phyloP scores from a whole-genome alignment of 2,113 vertebrate species.

The Paramisgurnus dabryanus region DNA sequence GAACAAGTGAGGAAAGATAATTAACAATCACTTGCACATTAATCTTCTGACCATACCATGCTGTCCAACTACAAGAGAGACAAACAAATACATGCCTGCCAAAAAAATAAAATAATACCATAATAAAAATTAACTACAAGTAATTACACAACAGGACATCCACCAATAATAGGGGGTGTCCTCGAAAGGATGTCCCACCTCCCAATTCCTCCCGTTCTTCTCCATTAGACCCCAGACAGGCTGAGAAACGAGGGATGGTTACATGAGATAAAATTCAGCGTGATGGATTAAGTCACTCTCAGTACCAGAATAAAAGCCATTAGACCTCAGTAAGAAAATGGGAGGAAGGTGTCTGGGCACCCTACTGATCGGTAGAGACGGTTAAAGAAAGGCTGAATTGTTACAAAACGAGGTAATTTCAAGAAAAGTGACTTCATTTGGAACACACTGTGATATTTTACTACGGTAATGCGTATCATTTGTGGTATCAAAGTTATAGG shows the following conservation, averaged over 20 bases:
- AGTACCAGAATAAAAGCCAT: constrained; percentile 55
- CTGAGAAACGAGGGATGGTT: constrained; percentile 56
- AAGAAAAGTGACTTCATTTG: neutral
- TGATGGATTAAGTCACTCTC: constrained; percentile 54
- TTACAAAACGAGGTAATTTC: constrained; percentile 26
- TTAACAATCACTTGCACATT: constrained; percentile 29
- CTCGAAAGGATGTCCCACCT: constrained; percentile 45
- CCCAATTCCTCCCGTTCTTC: constrained; percentile 54
- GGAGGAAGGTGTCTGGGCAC: constrained; percentile 38
- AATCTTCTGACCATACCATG: neutral
- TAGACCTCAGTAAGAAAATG: constrained; percentile 44
- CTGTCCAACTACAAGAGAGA: neutral
- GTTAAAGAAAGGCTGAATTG: neutral
- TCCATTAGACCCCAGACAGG: constrained; percentile 58
- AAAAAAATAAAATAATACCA: neutral
- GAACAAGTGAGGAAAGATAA: constrained; percentile 26
- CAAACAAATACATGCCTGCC: neutral
- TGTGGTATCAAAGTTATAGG: no score
- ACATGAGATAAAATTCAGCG: constrained; percentile 50
- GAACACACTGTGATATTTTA: no score
- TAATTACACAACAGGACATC: constrained; percentile 28
- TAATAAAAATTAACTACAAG: constrained; percentile 22
- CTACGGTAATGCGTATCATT: no score
- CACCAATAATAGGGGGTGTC: constrained; percentile 27
- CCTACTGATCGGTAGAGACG: neutral